phyloP scores from a whole-genome alignment of 1,140 invertebrate genomes.

The Laupala kohalensis region DNA sequence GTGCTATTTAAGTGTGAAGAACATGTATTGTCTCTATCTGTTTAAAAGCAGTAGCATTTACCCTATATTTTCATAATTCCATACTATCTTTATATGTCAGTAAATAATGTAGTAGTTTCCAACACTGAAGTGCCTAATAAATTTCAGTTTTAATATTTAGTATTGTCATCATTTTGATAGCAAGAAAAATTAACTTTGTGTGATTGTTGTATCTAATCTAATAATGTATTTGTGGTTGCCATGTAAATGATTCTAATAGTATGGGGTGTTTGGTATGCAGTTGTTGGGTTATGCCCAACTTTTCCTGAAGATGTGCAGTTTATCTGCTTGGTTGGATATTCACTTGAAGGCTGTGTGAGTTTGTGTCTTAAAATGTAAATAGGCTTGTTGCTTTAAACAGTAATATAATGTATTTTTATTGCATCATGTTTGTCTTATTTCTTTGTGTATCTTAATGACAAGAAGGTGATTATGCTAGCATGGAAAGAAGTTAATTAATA shows the following conservation, averaged over 20 bases:
- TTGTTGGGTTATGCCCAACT: background rate
- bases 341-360: background rate
- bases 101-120: background rate
- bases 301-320: background rate
- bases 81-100: background rate
- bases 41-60: background rate
- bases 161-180: background rate
- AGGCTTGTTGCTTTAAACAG: background rate
- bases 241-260: background rate
- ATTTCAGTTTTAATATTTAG: background rate
- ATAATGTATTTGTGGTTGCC: background rate
- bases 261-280: background rate
- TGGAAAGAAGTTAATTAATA: background rate
- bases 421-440: background rate
- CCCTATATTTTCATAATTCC: background rate
- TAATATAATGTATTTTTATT: background rate
- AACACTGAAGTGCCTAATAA: background rate
- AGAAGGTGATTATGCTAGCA: background rate
- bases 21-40: background rate
- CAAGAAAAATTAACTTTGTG: background rate
- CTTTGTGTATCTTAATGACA: background rate
- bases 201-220: background rate
- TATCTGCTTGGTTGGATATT: background rate
- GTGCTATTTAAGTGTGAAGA: background rate
- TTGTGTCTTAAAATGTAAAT: background rate